These are phyloP conservation scores for Philopedon plagiatum DNA, from an alignment of 2,888 invertebrate genomes.

Conservation along the genomic window DNA sequence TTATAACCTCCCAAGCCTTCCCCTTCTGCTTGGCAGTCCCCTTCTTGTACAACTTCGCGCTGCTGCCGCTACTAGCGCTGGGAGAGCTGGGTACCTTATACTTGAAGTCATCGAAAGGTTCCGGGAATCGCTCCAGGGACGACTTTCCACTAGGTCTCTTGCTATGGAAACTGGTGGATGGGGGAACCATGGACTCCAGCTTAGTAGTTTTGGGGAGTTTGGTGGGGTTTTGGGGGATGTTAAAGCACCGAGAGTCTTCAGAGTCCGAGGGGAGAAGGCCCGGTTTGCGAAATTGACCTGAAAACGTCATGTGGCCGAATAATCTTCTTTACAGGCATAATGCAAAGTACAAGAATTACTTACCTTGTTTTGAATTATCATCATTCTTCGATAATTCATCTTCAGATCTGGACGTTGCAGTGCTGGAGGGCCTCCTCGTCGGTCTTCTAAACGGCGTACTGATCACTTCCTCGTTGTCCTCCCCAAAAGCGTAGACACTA, in stretches of 20 bases:
- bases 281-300: slow-evolving; percentile 62
- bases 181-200: slow-evolving; percentile 33
- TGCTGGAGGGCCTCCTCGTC: slow-evolving; percentile 69
- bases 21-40: slow-evolving; percentile 60
- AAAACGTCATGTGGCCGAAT: too few species aligned
- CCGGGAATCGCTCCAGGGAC: slow-evolving; percentile 48
- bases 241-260: slow-evolving; percentile 54
- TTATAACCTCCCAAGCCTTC: slow-evolving; percentile 58
- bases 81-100: slow-evolving; percentile 68
- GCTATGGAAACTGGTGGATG: slow-evolving; percentile 31
- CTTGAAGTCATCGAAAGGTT: slow-evolving; percentile 55
- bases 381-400: slow-evolving; percentile 66
- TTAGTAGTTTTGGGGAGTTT: slow-evolving; percentile 49
- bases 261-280: slow-evolving; percentile 38
- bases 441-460: slow-evolving; percentile 74
- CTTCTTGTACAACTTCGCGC: slow-evolving; percentile 65
- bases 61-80: slow-evolving; percentile 67
- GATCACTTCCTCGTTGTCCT: slow-evolving; percentile 73
- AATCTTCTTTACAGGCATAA: too few species aligned
- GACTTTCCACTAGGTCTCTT: slow-evolving; percentile 44
- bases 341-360: too few species aligned
- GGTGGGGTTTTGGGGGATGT: slow-evolving; percentile 57
- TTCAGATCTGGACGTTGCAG: slow-evolving; percentile 68
- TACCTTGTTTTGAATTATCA: slow-evolving; percentile 55
- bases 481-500: slow-evolving; percentile 81